Evolutionary conservation across 1,140 invertebrate genomes (phyloP), one percentile per base, ranked within the genome.

Genomic region (Drosophila mayri): DNA sequence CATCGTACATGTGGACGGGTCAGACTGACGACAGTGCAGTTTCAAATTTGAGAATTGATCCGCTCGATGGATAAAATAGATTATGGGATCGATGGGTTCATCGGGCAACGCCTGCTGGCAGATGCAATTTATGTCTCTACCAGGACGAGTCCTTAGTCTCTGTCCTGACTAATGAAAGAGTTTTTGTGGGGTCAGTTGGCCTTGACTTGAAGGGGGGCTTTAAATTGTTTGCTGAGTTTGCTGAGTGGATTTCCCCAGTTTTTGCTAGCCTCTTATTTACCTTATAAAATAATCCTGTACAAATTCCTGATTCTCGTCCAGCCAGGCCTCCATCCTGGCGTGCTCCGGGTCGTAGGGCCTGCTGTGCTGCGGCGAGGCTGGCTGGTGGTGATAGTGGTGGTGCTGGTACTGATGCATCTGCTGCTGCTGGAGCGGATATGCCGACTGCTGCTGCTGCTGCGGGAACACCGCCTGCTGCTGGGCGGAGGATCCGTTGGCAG

Each of bases 281-380:
- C 97, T 97, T 82, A 98, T 95, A 93, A 99, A 98, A 93, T 99
- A 99, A 92, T 98, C 97, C 90, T 98, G 96, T 62, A 97, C 96
- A 93, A 99, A 99, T 92, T 98, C 97, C 64, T 97, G 97, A 93
- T 99, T 98, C 92, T 99, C 98, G 93, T 99, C 98, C 52, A 99
- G 95, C 98, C 98, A 99, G 68, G 97, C 95, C 93, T 98, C 97
- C 93, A 98, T 97, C 44, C 95, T 95, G 14, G 97, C 96, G 92
- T 96, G 97, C 92, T 98, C 96, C 37, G 96, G 95, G 93, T 97
- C 96, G 93, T 97, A 97, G 90, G 94, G 93, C 93, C 94, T 91
- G 91, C 94, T 87, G 50, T 79, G 87, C 55, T 87, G 80, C 32
- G 90, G 79, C 49, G 94, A 94, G 88, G 94, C 92, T 74, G 91